Base-by-base conservation (phyloP, 2,888 invertebrate genomes). In the Oconnorella tubifera region DNA sequence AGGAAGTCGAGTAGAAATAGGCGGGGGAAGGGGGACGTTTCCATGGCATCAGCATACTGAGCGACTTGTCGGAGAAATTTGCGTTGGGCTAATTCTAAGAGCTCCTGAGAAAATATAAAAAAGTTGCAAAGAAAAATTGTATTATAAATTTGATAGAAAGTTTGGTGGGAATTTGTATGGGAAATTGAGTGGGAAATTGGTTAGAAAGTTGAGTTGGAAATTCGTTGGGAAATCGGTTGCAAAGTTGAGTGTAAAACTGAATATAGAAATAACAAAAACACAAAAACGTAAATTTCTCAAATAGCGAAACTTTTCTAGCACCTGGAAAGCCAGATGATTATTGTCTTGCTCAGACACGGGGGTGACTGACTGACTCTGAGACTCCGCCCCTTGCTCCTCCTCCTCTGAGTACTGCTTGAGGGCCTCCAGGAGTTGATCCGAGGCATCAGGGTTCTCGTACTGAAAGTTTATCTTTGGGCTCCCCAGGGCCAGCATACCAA, bases 51-150 rank as follows among this genome's bases (percentile, higher is more conserved):
- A 19, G 72, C 68, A 57, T 74, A 75, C n/a, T 66, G 62, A 0
- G 68, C 64, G 25, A 78, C 60, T 63, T 77, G 78, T 14, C 80
- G 75, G 23, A 79, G 70, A 64, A 80, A 76, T 66, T 80, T 79
- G 33, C 79, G 69, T 69, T 80, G 78, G 4, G 78, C 74, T 51
- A 80, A 67, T 65, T 80, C 80, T 23, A 77, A 64, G 1, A 76
- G 72, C 68, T 80, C 80, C 78, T 80, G 63, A 2, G 19, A 33
- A 27, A 40, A 40, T 40, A n/a, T n/a, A n/a, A n/a, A n/a, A n/a
- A n/a, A n/a, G n/a, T n/a, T n/a, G n/a, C n/a, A n/a, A n/a, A n/a
- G n/a, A n/a, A n/a, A n/a, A n/a, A n/a, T n/a, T n/a, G n/a, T n/a
- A n/a, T n/a, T n/a, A n/a, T n/a, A n/a, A n/a, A n/a, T n/a, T n/a